Evolutionary conservation across 2,797 vertebrate genomes (phyloP).

Genomic region (Microhierax caerulescens): DNA sequence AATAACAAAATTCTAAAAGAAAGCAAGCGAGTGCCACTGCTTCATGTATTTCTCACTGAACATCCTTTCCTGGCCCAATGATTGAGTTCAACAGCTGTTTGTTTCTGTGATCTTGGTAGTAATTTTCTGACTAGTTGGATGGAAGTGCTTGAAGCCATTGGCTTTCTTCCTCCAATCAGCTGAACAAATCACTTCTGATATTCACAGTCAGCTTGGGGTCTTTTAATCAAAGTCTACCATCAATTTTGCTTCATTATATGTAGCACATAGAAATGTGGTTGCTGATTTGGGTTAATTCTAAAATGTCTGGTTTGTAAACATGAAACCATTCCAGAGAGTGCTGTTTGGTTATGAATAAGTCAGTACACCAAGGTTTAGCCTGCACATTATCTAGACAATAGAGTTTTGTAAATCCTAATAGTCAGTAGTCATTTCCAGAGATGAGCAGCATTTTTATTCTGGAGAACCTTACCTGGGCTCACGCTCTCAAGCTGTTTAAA

Average conservation of each 20-base stretch:
- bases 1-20: neutral
- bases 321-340: neutral
- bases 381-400: neutral
- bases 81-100: neutral
- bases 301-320: neutral
- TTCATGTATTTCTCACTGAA: neutral
- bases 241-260: constrained; percentile 1
- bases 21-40: neutral
- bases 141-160: constrained; percentile 7
- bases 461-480: neutral
- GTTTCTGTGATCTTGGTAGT: neutral
- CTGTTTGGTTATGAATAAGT: constrained; percentile 29
- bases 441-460: neutral
- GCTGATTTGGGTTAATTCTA: neutral
- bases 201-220: neutral
- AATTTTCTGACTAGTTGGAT: constrained; percentile 9
- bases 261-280: neutral
- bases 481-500: neutral
- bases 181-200: constrained; percentile 35
- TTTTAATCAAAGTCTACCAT: constrained; percentile 6
- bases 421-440: neutral
- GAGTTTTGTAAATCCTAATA: neutral
- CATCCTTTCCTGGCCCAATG: neutral
- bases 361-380: neutral
- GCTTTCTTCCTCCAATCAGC: constrained; percentile 32